A percentile compares a stretch with the other conserved stretches of the same genome.
phyloP scores from a whole-genome alignment of 2,113 vertebrate species.

The Sigmodon hispidus region DNA sequence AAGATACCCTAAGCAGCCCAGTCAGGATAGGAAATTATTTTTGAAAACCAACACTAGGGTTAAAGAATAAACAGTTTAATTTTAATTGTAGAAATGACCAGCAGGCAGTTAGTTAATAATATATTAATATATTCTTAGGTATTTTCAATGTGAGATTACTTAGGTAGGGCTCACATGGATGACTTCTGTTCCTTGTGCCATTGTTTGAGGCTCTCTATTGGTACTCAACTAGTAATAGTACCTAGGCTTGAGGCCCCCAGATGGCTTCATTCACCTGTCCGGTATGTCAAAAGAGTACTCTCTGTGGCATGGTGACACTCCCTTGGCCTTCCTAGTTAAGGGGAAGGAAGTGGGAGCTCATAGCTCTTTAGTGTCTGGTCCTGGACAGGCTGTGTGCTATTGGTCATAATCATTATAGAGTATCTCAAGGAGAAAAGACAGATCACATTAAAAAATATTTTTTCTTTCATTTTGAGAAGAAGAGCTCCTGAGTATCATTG shows the following conservation, averaged over 20 bases:
- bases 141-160: constrained; percentile 35
- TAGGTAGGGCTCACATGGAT: background rate
- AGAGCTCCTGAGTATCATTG: background rate
- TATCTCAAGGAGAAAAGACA: background rate
- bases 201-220: background rate
- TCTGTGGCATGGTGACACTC: background rate
- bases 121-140: background rate
- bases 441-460: background rate
- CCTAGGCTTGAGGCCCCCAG: background rate
- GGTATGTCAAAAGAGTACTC: background rate
- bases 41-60: background rate
- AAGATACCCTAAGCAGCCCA: background rate
- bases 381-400: background rate
- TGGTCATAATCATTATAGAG: background rate
- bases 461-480: background rate
- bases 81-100: constrained; percentile 30
- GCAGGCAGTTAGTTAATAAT: background rate
- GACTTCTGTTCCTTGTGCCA: background rate
- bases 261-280: background rate
- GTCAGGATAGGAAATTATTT: constrained; percentile 23
- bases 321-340: background rate
- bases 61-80: constrained; percentile 13
- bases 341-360: background rate
- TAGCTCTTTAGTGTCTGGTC: background rate
- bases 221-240: background rate